Conservation (phyloP, 2,888 invertebrate genomes). For the Acrobasis suavella region DNA sequence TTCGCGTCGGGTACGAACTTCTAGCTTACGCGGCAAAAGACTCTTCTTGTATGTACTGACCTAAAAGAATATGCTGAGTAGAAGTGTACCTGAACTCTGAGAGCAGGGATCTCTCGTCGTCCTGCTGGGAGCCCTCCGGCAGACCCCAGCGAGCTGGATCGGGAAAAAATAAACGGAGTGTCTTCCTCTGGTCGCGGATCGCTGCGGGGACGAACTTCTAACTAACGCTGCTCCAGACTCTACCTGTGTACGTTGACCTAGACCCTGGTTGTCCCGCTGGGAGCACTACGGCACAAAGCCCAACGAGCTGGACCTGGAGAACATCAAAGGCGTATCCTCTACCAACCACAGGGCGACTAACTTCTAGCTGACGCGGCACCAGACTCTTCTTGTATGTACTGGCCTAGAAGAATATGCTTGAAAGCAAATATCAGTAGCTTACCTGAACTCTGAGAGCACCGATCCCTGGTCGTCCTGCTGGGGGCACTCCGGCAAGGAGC, state of each 20-base stretch:
- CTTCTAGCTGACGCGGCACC: too few species aligned
- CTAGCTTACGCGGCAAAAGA: too few species aligned
- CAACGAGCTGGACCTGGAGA: too few species aligned
- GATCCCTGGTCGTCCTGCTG: constrained; percentile 94
- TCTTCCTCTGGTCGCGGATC: constrained; percentile 93
- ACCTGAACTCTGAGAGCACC: constrained; percentile 93
- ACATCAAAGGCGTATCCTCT: too few species aligned
- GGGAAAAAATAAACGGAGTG: constrained; percentile 97
- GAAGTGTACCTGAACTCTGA: constrained; percentile 89
- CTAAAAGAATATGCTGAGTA: too few species aligned
- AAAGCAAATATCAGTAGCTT: constrained; percentile 34
- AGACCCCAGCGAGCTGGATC: constrained; percentile 96
- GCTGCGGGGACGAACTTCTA: constrained; percentile 71
- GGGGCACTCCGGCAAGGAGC: constrained; percentile 94
- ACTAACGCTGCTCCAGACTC: constrained; percentile 40
- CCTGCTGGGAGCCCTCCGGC: constrained; percentile 93
- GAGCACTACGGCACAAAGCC: constrained; percentile 95
- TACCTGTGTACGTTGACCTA: constrained; percentile 34
- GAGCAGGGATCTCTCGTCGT: constrained; percentile 92
- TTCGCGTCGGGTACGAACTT: constrained; percentile 81
- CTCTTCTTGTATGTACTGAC: too few species aligned
- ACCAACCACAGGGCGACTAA: too few species aligned
- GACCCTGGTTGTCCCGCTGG: constrained; percentile 91
- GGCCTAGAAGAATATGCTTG: too few species aligned
- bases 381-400: too few species aligned